Conservation (phyloP, 53 echinoderm and acorn worm species). For the Hippasteria phrygiana region DNA sequence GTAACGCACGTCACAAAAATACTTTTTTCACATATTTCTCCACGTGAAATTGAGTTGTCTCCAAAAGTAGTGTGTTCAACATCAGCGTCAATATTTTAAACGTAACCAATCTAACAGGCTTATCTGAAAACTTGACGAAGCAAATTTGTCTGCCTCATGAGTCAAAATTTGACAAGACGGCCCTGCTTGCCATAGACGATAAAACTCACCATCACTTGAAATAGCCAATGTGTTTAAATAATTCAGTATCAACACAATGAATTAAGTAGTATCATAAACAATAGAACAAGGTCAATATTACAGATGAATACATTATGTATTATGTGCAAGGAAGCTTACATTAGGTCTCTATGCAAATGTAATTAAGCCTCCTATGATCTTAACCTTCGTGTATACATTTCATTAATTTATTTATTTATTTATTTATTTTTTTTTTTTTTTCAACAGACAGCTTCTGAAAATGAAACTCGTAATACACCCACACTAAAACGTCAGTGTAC, state of each 20-base stretch:
- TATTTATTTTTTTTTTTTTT: neutral
- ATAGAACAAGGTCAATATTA: neutral
- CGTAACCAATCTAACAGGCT: too few relatives aligned
- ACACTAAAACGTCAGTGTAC: neutral
- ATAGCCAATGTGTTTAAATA: neutral
- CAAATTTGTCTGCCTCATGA: too few relatives aligned
- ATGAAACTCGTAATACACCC: neutral
- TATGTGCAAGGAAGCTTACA: neutral
- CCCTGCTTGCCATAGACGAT: too few relatives aligned
- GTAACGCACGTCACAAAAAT: too few relatives aligned
- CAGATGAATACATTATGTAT: neutral
- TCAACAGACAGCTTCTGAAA: neutral
- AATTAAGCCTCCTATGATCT: neutral
- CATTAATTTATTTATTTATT: neutral
- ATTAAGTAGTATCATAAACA: neutral
- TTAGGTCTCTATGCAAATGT: neutral
- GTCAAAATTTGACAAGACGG: too few relatives aligned
- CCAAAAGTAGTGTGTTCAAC: too few relatives aligned
- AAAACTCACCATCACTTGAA: too few relatives aligned
- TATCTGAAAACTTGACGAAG: too few relatives aligned
- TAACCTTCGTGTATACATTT: neutral
- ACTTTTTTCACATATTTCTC: too few relatives aligned
- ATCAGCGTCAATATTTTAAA: too few relatives aligned
- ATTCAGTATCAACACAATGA: neutral
- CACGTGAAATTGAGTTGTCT: too few relatives aligned